Evolutionary conservation across 1,140 invertebrate genomes (phyloP), one percentile per base, ranked within the genome.

Genomic region (Drosophila serrata): DNA sequence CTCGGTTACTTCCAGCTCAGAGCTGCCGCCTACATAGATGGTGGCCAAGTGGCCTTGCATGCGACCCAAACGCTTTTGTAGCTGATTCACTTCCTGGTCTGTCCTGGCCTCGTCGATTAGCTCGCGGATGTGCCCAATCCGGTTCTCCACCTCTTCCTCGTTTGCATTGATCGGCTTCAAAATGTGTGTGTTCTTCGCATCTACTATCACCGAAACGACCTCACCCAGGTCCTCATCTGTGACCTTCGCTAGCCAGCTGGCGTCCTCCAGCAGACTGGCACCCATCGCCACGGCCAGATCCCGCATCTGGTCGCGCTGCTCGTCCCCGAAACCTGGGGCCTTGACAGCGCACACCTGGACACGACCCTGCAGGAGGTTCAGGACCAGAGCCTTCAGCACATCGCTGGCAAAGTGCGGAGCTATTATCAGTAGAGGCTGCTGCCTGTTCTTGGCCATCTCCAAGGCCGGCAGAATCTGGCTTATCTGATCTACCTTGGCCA

Each of bases 401-500:
- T 97, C 97, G 12, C 95, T 95, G 92, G 97, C 96, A 45, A 97
- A 94, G 93, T 97, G 96, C 93, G 97, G 96, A 51, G 97, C 96
- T 90, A 97, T 94, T 62, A 97, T 97, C 4, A 97, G 75, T 5
- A 97, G 92, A 6, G 97, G 96, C 88, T 95, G 95, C 39, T 97
- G 94, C 84, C 96, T 95, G 1, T 95, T 92, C 91, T 98, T 98
- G 0, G 98, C 97, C 68, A 99, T 92, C 93, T 99, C 98, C 31
- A 99, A 93, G 37, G 97, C 98, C 33, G 98, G 98, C 75, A 99
- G 96, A 64, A 99, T 96, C 68, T 96, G 96, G 86, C 98, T 97
- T 19, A 98, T 95, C 31, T 95, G 96, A 5, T 97, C 97, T 75
- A 99, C 98, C 92, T 99, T 99, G 93, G 98, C 99, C 91, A 99